These are phyloP conservation scores for Urosaurus nigricauda DNA, from an alignment of 2,797 vertebrate species.

Conservation along the genomic window DNA sequence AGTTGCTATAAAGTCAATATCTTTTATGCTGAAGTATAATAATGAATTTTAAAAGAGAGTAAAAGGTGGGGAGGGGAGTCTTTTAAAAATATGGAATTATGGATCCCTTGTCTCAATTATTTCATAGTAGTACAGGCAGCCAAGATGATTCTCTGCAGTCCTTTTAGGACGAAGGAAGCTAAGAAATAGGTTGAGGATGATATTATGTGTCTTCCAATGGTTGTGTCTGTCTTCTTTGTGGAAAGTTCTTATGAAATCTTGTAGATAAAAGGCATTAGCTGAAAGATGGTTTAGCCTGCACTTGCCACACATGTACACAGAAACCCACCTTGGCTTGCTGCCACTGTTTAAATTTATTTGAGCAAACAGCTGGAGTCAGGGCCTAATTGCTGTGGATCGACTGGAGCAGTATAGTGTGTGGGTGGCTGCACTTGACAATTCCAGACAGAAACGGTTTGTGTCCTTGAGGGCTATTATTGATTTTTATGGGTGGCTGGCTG, in stretches of 20 bases:
- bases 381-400: conserved; percentile 13
- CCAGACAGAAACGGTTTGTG: neutral
- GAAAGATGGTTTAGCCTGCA: neutral
- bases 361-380: neutral
- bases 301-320: fast-evolving
- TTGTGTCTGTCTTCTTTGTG: no score
- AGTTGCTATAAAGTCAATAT: no score
- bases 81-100: neutral
- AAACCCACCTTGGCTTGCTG: neutral
- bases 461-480: conserved; percentile 4
- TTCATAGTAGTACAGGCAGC: neutral
- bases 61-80: neutral
- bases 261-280: neutral
- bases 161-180: neutral
- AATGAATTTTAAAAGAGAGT: no score
- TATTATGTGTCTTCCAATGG: no score
- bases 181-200: neutral
- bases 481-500: neutral
- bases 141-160: neutral
- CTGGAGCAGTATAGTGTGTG: neutral
- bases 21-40: no score
- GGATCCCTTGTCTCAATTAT: neutral
- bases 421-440: conserved; percentile 20
- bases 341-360: neutral
- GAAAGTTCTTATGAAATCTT: neutral